Base-by-base conservation (phyloP, 1,140 invertebrate genomes). In the Caenorhabditis briggsae region DNA sequence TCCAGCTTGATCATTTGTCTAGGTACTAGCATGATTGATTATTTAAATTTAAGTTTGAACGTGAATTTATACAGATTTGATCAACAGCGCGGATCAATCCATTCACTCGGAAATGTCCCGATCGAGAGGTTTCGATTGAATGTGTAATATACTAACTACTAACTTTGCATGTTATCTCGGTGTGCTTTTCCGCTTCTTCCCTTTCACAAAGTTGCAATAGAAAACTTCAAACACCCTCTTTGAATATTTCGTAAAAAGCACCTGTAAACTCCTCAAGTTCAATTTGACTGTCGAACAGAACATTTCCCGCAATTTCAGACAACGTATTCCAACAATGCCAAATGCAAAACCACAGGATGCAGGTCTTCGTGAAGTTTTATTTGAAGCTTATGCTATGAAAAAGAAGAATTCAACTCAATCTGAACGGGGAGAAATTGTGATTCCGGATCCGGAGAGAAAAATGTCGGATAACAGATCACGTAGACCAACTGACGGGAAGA, bases 41-140 rank as follows among this genome's bases (percentile, higher is more conserved):
- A 0, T 33, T 7, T n/a, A 0, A 2, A 7, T 18, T 78, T 78
- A 18, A 11, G 18, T 20, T 23, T n/a, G 12, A 78, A 16, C 48
- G 9, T 0, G 3, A n/a, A 78, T 12, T 58, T 84, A 59, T 84
- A 20, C 84, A 85, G 84, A 58, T 48, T 85, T 5, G 84, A 85
- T 23, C 84, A 65, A 43, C 84, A 41, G n/a, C 84, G 84, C 33
- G 84, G 84, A 58, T 85, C 84, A 18, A 64, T 85, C 50, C 84
- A 85, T 74, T 85, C 84, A 7, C 50, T 85, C 6, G 84, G 84
- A 46, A 53, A 85, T 3, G 2, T 58, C 5, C 53, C 82, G 43
- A 83, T 83, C 65, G 55, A 58, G 25, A 61, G 56, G 56, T 61
- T 23, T 25, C 41, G 56, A 65, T 16, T 61, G 11, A 46, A 50